A percentile compares a stretch with the other conserved stretches of the same genome.
Evolutionary conservation across 2,797 vertebrate species (phyloP).

Genomic region (Enteromius unitaeniatus): DNA sequence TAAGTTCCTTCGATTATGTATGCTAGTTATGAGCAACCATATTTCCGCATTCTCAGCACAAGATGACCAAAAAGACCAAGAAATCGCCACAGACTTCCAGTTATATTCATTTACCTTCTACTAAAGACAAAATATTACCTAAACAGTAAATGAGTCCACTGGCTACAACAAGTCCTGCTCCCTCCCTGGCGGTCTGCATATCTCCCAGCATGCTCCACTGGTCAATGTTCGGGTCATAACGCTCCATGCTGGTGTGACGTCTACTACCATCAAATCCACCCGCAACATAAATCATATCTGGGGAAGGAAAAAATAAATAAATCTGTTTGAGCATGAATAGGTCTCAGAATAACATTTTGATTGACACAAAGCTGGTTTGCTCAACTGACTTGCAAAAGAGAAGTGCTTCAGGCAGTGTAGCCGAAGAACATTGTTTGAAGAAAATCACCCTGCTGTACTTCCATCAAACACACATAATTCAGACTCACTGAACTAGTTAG

Average conservation of each 20-base stretch:
- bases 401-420: conserved; percentile 21
- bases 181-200: conserved; percentile 98
- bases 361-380: conserved; percentile 15
- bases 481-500: conserved; percentile 43
- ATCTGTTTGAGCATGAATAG: background rate
- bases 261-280: conserved; percentile 97
- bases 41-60: background rate
- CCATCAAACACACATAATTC: conserved; percentile 1
- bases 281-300: conserved; percentile 99
- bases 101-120: background rate
- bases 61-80: background rate
- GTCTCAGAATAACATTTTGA: background rate
- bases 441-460: conserved; percentile 22
- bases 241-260: conserved; percentile 97
- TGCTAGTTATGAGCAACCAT: background rate
- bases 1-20: background rate
- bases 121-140: conserved; percentile 73
- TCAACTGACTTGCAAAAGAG: conserved; percentile 3
- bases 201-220: conserved; percentile 99
- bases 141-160: conserved; percentile 97
- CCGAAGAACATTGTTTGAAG: conserved; percentile 2
- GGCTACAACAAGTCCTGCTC: conserved; percentile 94
- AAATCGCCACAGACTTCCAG: background rate
- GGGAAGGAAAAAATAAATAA: background rate
- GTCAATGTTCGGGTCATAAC: conserved; percentile 98